Percentiles rank a stretch among this genome's conserved stretches.
phyloP scores from a whole-genome alignment of 1,140 invertebrate genomes.

The Nephila pilipes region DNA sequence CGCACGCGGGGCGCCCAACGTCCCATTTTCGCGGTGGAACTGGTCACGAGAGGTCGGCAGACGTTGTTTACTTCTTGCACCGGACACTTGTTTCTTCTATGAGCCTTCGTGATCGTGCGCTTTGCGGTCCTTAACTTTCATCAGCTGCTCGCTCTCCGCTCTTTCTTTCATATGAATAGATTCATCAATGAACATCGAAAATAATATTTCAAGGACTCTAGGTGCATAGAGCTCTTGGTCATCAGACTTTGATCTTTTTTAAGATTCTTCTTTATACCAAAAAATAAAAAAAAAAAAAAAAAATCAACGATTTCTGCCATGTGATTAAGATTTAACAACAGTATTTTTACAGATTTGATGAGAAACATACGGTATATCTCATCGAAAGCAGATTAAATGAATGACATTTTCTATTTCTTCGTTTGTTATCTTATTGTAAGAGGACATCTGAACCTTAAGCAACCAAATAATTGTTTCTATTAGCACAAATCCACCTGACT shows the following conservation, averaged over 20 bases:
- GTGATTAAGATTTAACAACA: not conserved
- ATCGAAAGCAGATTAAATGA: no score
- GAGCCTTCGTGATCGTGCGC: not conserved
- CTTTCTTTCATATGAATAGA: no score
- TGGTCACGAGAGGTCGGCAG: slow-evolving; percentile 45
- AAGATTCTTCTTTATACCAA: not conserved
- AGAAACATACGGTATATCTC: not conserved
- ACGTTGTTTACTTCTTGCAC: slow-evolving; percentile 26
- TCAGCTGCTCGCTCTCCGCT: not conserved
- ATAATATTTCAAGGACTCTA: not conserved
- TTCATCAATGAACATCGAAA: not conserved
- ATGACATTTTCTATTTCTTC: no score
- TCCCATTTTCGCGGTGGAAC: slow-evolving; percentile 54
- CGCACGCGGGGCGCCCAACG: slow-evolving; percentile 55
- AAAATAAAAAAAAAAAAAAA: no score
- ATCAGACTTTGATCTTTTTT: not conserved
- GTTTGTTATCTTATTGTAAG: no score
- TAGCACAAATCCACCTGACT: no score
- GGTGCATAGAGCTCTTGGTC: not conserved
- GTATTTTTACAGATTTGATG: not conserved
- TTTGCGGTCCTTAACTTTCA: not conserved
- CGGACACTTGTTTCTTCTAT: not conserved
- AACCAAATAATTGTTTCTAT: no score
- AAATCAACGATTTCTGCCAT: not conserved
- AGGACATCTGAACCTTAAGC: no score